Conservation (phyloP, 2,888 invertebrate genomes). For the Molanna angustata region DNA sequence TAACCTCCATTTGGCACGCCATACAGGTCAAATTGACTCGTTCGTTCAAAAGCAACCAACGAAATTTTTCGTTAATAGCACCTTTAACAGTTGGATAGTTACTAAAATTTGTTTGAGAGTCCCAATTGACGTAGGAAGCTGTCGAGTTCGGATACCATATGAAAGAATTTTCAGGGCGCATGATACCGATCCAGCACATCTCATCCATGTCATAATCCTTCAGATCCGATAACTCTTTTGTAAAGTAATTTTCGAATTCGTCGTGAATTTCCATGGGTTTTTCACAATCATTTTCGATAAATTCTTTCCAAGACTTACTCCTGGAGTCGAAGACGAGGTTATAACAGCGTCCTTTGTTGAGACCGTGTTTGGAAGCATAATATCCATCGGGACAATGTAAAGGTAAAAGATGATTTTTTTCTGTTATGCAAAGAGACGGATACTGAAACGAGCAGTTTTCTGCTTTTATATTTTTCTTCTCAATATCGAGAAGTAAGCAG, state of each 20-base stretch:
- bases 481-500: slow-evolving; percentile 44
- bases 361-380: slow-evolving; percentile 38
- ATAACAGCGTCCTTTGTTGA: slow-evolving; percentile 22
- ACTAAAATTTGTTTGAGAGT: slow-evolving; percentile 22
- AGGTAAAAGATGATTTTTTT: slow-evolving; percentile 43
- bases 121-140: slow-evolving; percentile 23
- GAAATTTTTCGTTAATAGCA: slow-evolving; percentile 21
- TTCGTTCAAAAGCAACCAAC: slow-evolving; percentile 34
- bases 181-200: slow-evolving; percentile 36
- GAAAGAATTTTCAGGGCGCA: slow-evolving; percentile 40
- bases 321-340: slow-evolving; percentile 13
- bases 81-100: slow-evolving; percentile 16
- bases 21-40: slow-evolving; percentile 41
- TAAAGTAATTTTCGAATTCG: slow-evolving; percentile 23
- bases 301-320: slow-evolving; percentile 21
- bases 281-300: slow-evolving; percentile 16
- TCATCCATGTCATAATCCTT: slow-evolving; percentile 11
- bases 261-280: slow-evolving; percentile 26
- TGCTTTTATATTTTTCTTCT: slow-evolving; percentile 38
- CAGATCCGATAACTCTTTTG: slow-evolving; percentile 19
- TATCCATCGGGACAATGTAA: slow-evolving; percentile 46
- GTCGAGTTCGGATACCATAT: slow-evolving; percentile 41
- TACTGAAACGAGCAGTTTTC: slow-evolving; percentile 41
- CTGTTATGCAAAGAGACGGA: slow-evolving; percentile 47
- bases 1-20: slow-evolving; percentile 45